Evolutionary conservation across 2,888 invertebrate genomes (phyloP).

Genomic region (Tachina fera): DNA sequence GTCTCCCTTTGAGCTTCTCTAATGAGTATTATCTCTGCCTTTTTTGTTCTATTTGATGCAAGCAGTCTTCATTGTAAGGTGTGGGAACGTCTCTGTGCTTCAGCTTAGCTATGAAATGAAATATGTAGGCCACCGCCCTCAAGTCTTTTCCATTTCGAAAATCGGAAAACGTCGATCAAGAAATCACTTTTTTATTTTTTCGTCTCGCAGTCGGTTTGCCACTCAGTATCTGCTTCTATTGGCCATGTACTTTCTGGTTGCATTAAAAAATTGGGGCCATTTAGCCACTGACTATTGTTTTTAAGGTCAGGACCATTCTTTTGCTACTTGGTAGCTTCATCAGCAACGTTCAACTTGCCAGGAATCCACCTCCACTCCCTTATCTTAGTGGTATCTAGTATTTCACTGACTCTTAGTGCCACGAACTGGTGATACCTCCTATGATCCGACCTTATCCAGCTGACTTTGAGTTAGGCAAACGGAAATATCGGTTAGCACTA

Average conservation of each 20-base stretch:
- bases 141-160: not conserved
- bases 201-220: not conserved
- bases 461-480: not conserved
- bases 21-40: not conserved
- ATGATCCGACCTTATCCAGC: not conserved
- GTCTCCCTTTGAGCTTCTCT: not conserved
- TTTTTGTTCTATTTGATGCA: not conserved
- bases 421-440: not conserved
- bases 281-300: slow-evolving; percentile 12
- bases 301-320: slow-evolving; percentile 8
- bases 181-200: too few relatives aligned
- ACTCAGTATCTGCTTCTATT: not conserved
- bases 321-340: slow-evolving; percentile 17
- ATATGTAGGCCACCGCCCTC: not conserved
- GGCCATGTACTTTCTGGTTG: not conserved
- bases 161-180: too few relatives aligned
- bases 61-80: not conserved
- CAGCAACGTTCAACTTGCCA: not conserved
- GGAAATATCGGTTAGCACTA: too few relatives aligned
- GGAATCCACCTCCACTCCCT: not conserved
- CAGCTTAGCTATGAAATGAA: slow-evolving; percentile 1
- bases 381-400: not conserved
- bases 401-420: not conserved
- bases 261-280: slow-evolving; percentile 17
- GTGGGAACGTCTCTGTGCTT: not conserved